A percentile compares a stretch with the other conserved stretches of the same genome.
phyloP scores from a whole-genome alignment of 2,797 vertebrate species.

The Hybognathus amarus region DNA sequence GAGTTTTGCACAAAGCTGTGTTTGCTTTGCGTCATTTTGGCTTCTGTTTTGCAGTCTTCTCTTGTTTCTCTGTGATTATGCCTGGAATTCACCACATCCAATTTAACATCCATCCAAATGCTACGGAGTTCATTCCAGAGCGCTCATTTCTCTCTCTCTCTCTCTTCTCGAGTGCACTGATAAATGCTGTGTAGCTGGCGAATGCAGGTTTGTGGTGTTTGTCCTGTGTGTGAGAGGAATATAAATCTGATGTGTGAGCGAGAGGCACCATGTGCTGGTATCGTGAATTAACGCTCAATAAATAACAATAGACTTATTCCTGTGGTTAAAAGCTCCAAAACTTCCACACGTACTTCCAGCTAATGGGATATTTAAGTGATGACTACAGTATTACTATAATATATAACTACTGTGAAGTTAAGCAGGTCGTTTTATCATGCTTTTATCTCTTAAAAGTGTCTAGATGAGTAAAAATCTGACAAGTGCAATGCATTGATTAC shows the following conservation, averaged over 20 bases:
- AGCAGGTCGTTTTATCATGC: not conserved
- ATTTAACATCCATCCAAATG: constrained; percentile 27
- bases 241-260: constrained; percentile 36
- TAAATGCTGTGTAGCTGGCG: constrained; percentile 40
- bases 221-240: constrained; percentile 49
- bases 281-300: constrained; percentile 6
- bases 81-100: constrained; percentile 23
- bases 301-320: constrained; percentile 6
- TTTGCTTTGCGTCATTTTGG: constrained; percentile 34
- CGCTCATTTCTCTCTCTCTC: constrained; percentile 10
- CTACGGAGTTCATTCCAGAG: constrained; percentile 9
- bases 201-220: constrained; percentile 54
- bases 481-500: not conserved
- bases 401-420: not conserved
- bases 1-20: constrained; percentile 33
- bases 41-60: constrained; percentile 38
- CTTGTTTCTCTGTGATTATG: constrained; percentile 34
- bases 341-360: not conserved
- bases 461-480: not conserved
- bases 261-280: constrained; percentile 5
- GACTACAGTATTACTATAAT: not conserved
- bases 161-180: constrained; percentile 18
- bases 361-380: not conserved
- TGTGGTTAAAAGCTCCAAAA: constrained; percentile 9
- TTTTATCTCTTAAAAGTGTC: not conserved